Base-by-base conservation (phyloP, 2,797 vertebrate genomes). In the Uromys caudimaculatus region DNA sequence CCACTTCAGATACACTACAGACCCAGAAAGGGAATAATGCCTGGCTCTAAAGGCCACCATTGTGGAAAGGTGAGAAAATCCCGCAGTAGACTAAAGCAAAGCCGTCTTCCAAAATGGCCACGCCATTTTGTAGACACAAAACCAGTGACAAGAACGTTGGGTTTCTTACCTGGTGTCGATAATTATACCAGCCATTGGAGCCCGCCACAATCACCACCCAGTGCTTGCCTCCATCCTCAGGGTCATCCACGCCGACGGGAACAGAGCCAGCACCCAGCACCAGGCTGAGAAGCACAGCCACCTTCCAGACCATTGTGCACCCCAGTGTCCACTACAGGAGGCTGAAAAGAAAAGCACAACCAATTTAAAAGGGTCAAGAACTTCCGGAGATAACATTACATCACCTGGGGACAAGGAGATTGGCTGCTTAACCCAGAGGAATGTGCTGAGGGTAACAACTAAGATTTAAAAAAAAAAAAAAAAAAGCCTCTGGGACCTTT, bases 121-220 rank as follows among this genome's bases (percentile, higher is more conserved):
- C 1, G 3, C 23, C 86, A 44, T 64, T 62, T 79, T n/a, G 14
- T 19, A 17, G 41, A 62, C 38, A 44, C 79, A 29, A 62, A 50
- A 17, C 44, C 81, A 6, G 75, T 1, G 47, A 27, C 4, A 13
- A 75, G 38, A 14, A 58, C 41, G 0, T 14, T 24, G 29, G 0
- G 27, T 0, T 69, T 82, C 98, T 98, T 98, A 99, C 99, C 99
- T 99, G 99, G 97, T 99, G 99, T 88, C 99, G 99, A 95, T 99
- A 99, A 98, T 99, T 99, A 98, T 99, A 99, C 99, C 99, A 99
- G 98, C 99, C 99, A 0, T 98, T 99, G 0, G 99, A 99, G 0
- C 99, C 99, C 0, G 99, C 99, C 0, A 99, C 99, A 3, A 99
- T 99, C 29, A 99, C 98, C 71, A 99, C 99, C 99, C 99, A 99